phyloP scores from a whole-genome alignment of 2,113 vertebrate genomes.

The Nannobrachium achirus region DNA sequence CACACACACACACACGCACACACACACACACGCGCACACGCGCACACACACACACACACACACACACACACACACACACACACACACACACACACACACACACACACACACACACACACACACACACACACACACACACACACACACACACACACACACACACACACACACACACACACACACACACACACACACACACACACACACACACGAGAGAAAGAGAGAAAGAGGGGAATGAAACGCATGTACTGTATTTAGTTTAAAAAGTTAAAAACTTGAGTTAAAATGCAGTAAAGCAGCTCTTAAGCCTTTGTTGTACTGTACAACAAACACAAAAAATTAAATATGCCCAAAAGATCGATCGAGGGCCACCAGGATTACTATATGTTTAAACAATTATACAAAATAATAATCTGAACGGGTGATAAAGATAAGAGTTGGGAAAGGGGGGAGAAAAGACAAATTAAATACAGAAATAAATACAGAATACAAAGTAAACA shows the following conservation, averaged over 20 bases:
- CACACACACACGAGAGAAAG: too few relatives aligned
- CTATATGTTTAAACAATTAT: too few relatives aligned
- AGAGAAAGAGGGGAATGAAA: too few relatives aligned
- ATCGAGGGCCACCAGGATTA: too few relatives aligned
- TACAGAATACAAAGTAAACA: background rate
- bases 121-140: constrained; percentile 37
- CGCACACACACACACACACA: constrained; percentile 15
- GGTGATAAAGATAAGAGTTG: too few relatives aligned
- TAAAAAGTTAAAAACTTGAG: too few relatives aligned
- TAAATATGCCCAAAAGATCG: too few relatives aligned
- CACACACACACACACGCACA: constrained; percentile 32
- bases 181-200: constrained; percentile 27
- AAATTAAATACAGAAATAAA: background rate
- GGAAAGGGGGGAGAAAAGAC: constrained; percentile 1
- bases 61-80: constrained; percentile 26
- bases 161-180: constrained; percentile 11
- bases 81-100: background rate
- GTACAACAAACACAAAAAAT: too few relatives aligned
- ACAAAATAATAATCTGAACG: too few relatives aligned
- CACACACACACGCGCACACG: constrained; percentile 24
- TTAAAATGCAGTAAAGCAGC: too few relatives aligned
- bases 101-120: constrained; percentile 13
- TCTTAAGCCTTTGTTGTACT: too few relatives aligned
- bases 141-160: constrained; percentile 21
- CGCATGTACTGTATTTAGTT: too few relatives aligned